These are phyloP conservation scores for Gryllus bimaculatus DNA, from an alignment of 1,140 invertebrate genomes.

Conservation along the genomic window DNA sequence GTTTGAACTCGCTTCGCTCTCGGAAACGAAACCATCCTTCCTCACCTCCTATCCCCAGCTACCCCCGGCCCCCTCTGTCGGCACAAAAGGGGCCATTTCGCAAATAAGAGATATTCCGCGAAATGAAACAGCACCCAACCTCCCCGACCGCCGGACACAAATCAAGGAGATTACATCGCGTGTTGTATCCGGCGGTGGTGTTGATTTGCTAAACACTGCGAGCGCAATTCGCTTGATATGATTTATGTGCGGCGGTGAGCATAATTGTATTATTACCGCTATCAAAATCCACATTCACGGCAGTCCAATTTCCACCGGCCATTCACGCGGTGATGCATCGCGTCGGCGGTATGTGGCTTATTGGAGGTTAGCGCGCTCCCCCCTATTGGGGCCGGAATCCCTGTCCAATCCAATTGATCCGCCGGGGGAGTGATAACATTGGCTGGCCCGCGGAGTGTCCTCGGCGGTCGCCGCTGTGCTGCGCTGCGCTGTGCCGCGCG, in stretches of 20 bases:
- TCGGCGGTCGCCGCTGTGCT: too few species aligned
- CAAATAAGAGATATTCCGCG: background rate
- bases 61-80: too few species aligned
- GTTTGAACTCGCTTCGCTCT: background rate
- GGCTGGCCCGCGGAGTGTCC: too few species aligned
- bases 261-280: background rate
- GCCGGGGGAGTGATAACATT: background rate
- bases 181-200: too few species aligned
- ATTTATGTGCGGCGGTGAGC: background rate
- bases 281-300: background rate
- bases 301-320: background rate
- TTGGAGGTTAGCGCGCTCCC: background rate
- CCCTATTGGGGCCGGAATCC: background rate
- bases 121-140: background rate
- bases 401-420: background rate
- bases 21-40: too few species aligned
- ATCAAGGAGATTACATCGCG: background rate
- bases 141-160: background rate
- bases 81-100: background rate
- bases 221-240: background rate
- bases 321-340: background rate
- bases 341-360: background rate
- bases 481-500: too few species aligned
- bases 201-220: background rate
- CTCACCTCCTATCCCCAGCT: too few species aligned